Percentiles rank a stretch among this genome's conserved stretches.
Evolutionary conservation across 2,797 vertebrate genomes (phyloP).

Genomic region (Enteromius thamalakanensis): DNA sequence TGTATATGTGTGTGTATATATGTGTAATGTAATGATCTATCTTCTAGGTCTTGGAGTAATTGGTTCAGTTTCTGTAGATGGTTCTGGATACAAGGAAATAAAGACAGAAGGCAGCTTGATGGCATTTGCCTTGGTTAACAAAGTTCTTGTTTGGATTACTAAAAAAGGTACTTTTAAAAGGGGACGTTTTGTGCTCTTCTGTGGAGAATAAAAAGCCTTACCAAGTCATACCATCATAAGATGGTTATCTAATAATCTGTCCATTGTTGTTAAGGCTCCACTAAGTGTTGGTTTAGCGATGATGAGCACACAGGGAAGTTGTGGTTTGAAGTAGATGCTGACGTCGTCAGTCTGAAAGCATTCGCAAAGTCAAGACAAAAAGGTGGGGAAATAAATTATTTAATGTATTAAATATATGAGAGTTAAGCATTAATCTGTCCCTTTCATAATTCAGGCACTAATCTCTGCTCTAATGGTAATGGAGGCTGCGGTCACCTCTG

Average conservation of each 20-base stretch:
- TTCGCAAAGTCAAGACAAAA: conserved; percentile 82
- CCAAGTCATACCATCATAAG: not conserved
- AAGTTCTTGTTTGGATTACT: conserved; percentile 85
- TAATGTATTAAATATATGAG: not conserved
- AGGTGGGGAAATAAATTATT: conserved; percentile 68
- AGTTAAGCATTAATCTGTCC: not conserved
- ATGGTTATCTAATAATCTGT: not conserved
- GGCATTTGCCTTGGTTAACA: conserved; percentile 77
- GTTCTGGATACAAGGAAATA: conserved; percentile 78
- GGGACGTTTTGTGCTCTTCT: not conserved
- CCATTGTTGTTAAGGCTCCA: conserved; percentile 69
- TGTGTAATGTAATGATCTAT: not conserved
- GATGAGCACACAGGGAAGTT: conserved; percentile 71
- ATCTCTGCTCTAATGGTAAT: conserved; percentile 77
- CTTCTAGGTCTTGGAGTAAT: conserved; percentile 67
- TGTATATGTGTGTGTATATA: no score
- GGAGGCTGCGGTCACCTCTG: conserved; percentile 89
- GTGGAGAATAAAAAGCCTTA: not conserved
- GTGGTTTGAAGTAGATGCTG: conserved; percentile 83
- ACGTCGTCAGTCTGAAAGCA: conserved; percentile 81
- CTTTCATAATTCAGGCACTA: conserved; percentile 74
- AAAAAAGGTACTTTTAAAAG: conserved; percentile 63
- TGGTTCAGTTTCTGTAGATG: conserved; percentile 68
- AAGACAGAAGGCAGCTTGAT: conserved; percentile 71
- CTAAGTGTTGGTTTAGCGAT: conserved; percentile 84